Base-by-base conservation (phyloP, 2,797 vertebrate genomes). In the Hippopotamyrus pictus region DNA sequence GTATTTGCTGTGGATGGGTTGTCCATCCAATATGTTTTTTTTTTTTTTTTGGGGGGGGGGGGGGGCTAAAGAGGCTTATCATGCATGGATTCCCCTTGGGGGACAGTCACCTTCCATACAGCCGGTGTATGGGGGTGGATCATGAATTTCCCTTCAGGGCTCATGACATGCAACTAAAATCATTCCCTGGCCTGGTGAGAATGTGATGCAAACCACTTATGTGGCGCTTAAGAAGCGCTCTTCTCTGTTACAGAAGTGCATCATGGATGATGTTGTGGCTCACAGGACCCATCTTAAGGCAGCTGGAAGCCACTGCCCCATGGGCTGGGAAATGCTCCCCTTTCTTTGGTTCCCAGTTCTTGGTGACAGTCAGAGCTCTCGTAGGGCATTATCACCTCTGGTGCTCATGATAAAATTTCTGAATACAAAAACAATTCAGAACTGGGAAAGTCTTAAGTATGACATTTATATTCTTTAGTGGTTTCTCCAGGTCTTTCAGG, bases 281-380 rank as follows among this genome's bases (percentile, higher is more conserved):
- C 92, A 97, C 86, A 96, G 98, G 94, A 95, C 96, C 25, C 99
- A 99, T 89, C 96, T 96, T 92, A 98, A 89, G n/a, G 57, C 22
- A 2, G 94, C 91, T 44, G 97, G 95, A 98, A 89, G 91, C 92
- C 88, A 19, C 37, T 2, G 50, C 57, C 89, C 65, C 89, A 88
- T 88, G 5, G 87, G 54, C 91, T 48, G 89, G 88, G 92, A 91
- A 84, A 44, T 44, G 8, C 90, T 0, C 92, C 90, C 88, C 92
- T 1, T 93, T 89, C 14, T 69, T 88, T 89, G 89, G 88, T 87
- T 91, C 92, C 93, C 85, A 59, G 22, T 8, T 8, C 22, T 62
- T 2, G n/a, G 22, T 25, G 57, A 62, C 19, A 25, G n/a, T 53
- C 25, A 25, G 1, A n/a, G n/a, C 59, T 62, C 8, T 19, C 3